Base-by-base conservation (phyloP, 1,140 invertebrate genomes). In the Zaprionus ghesquierei region DNA sequence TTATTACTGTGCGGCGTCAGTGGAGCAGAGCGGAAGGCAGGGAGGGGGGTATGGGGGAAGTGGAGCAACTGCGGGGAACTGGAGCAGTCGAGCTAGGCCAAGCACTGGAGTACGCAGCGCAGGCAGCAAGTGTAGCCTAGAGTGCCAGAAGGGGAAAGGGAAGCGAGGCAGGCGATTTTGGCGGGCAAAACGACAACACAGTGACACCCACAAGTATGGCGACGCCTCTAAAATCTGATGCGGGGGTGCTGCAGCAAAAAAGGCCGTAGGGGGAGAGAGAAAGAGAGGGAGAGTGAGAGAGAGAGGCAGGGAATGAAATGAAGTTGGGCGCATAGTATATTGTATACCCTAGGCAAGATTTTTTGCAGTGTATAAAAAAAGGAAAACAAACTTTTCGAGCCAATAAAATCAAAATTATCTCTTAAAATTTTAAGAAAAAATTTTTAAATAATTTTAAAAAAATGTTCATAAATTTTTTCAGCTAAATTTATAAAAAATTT, bases 1-100 rank as follows among this genome's bases (percentile, higher is more conserved):
- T 89, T 89, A 89, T 89, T 89, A 84, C 84, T 84, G 70, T 80
- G 76, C 73, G 72, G 53, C 65, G 69, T 35, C 46, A 49, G 62
- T 62, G 53, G 44, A 69, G 69, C 74, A 60, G 51, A 75, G 81
- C 46, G 22, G 5, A 23, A 29, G 35, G 31, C 20, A 50, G 35
- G 9, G 31, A 44, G 29, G 2, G 22, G 5, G 15, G 5, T 5
- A 3, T 50, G 69, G 56, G 69, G 62, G 49, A n/a, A 62, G 61
- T 50, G 64, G 22, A 74, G 76, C 51, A 12, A n/a, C n/a, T n/a
- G n/a, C n/a, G 38, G 41, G 44, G 27, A 33, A 23, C 35, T 41
- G 35, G 1, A 68, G 58, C 29, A 35, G 54, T 12, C 20, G 41
- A 22, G 35, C 8, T 31, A 56, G 13, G 50, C 13, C 62, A 62